A percentile compares a stretch with the other conserved stretches of the same genome.
These are phyloP conservation scores for Lepeophtheirus salmonis DNA, from an alignment of 1,140 invertebrate genomes.

Conservation along the genomic window DNA sequence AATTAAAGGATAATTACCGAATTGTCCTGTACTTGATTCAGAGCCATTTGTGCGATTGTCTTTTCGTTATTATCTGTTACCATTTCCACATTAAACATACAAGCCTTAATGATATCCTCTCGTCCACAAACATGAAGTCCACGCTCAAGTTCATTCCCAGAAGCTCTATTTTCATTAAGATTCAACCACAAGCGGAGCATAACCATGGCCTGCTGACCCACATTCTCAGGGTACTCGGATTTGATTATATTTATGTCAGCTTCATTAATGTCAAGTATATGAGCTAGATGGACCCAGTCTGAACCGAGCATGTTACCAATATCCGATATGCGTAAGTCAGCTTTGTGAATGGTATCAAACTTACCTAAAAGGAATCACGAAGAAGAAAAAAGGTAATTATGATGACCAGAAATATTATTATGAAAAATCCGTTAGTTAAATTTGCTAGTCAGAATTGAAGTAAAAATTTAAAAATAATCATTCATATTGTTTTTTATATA, in stretches of 20 bases:
- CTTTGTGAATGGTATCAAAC: conserved; percentile 47
- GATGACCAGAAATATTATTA: neutral
- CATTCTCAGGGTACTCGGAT: conserved; percentile 58
- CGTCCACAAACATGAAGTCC: conserved; percentile 68
- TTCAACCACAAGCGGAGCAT: conserved; percentile 75
- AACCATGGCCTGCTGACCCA: conserved; percentile 69
- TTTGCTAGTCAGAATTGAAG: no score
- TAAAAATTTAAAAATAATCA: no score
- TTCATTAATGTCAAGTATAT: conserved; percentile 52
- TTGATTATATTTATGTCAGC: conserved; percentile 71
- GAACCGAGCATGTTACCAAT: conserved; percentile 73
- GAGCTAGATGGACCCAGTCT: conserved; percentile 52
- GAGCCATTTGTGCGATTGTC: conserved; percentile 45
- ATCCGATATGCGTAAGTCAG: conserved; percentile 64
- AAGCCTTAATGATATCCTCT: conserved; percentile 76
- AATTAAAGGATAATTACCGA: neutral
- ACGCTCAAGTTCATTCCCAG: conserved; percentile 65
- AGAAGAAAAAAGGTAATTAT: neutral
- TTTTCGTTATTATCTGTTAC: conserved; percentile 60
- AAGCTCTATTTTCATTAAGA: conserved; percentile 48
- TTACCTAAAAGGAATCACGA: no score
- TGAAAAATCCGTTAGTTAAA: neutral
- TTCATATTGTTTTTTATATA: no score
- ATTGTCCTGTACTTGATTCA: neutral
- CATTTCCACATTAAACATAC: conserved; percentile 61